These are phyloP conservation scores for Epinephelus cyanopodus DNA, from an alignment of 2,113 vertebrate species.

Conservation along the genomic window DNA sequence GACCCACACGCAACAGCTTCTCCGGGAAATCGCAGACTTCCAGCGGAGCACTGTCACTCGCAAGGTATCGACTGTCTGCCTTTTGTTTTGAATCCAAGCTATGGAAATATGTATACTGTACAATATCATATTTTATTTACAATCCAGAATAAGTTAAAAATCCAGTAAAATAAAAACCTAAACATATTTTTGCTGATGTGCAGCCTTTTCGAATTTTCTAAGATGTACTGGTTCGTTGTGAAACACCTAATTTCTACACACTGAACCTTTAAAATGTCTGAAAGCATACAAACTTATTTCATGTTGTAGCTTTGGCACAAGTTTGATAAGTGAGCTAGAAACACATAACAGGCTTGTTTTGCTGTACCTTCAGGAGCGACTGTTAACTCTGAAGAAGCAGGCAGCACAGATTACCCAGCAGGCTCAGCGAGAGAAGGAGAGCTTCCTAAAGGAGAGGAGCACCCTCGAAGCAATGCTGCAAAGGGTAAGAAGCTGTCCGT, in stretches of 20 bases:
- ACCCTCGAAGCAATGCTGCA: slow-evolving; percentile 94
- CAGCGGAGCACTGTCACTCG: slow-evolving; percentile 91
- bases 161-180: too few relatives aligned
- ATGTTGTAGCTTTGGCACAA: neutral
- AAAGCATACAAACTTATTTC: neutral
- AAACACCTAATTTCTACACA: neutral
- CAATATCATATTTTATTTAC: neutral
- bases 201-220: neutral
- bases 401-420: slow-evolving; percentile 92
- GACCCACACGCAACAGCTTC: slow-evolving; percentile 89
- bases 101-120: neutral
- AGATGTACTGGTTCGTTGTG: neutral
- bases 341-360: neutral
- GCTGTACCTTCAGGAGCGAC: slow-evolving; percentile 87
- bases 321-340: neutral
- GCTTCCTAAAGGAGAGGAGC: slow-evolving; percentile 94
- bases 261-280: neutral
- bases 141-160: neutral
- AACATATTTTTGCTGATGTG: neutral
- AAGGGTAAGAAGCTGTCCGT: slow-evolving; percentile 82
- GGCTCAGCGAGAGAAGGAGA: slow-evolving; percentile 93
- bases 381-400: slow-evolving; percentile 94
- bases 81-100: neutral
- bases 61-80: slow-evolving; percentile 84
- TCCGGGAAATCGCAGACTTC: slow-evolving; percentile 93